Base-by-base conservation (phyloP, 2,797 vertebrate genomes). In the Emydoidea blandingii region DNA sequence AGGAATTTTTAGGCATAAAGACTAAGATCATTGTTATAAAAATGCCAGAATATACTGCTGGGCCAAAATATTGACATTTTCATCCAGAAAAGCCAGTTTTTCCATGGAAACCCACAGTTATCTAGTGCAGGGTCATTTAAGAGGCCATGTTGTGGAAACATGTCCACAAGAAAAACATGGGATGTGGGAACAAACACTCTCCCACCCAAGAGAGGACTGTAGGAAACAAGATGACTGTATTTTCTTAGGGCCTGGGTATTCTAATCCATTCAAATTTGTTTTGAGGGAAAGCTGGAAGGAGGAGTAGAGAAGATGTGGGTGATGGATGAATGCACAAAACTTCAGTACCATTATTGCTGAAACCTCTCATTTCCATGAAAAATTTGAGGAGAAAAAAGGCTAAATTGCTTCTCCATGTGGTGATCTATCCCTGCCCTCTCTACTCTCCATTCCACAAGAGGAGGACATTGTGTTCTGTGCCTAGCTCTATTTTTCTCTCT, bases 301-400 rank as follows among this genome's bases (percentile, higher is more conserved):
- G 37, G 21, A 65, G 49, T 14, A 84, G 25, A 14, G 72, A 82
- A 87, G 92, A 86, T 4, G 5, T 86, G 37, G 47, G 34, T 92
- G 37, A 82, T 9, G 21, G 52, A 56, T 92, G 83, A 90, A 62
- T 76, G 87, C 68, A 44, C 29, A 91, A 82, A 44, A 92, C 44
- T 12, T 83, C 54, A 82, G 9, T 54, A 82, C 5, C 78, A 83
- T 80, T 68, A 82, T 21, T 27, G 79, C 41, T 57, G 57, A 72
- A 41, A 79, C 19, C 0, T 1, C 23, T 50, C 16, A 18, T 25
- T 94, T 86, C 34, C 87, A 88, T 12, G 9, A 93, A 79, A 94
- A 91, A 85, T 62, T 19, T 86, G 57, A 84, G 16, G 93, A 62
- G 31, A 87, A 79, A 82, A 79, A 93, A 93, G 68, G 79, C 44